Base-by-base conservation (phyloP, 1,140 invertebrate genomes). In the Mactra quadrangularis region DNA sequence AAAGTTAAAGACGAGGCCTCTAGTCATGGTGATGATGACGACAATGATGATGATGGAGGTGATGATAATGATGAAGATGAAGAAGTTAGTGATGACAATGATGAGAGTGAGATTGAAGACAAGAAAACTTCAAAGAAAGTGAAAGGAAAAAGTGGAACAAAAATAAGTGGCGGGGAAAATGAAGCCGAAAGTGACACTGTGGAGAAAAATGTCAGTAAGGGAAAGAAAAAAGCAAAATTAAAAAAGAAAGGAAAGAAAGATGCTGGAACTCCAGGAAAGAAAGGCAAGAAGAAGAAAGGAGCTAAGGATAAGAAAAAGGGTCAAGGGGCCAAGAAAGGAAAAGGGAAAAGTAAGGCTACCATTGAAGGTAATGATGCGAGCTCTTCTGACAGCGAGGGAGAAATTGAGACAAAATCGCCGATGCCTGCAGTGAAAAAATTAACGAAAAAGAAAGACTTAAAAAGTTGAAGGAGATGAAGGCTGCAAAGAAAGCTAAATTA, bases 381-480 rank as follows among this genome's bases (percentile, higher is more conserved):
- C n/a, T n/a, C n/a, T 29, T 11, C 47, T 11, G 60, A 64, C 50
- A 31, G 59, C 64, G 55, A 41, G 6, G 38, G 15, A 41, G 41
- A 62, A 47, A 50, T 22, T 27, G 29, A 27, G 1, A 19, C 38
- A 45, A 59, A 76, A 41, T 60, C 72, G 15, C 55, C 72, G 13
- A 79, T 70, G 52, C 53, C 35, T 13, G 9, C 33, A 11, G 19
- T 6, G 6, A 79, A 79, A 25, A 79, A 79, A 70, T 52, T 79
- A 11, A 53, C 76, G 11, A 79, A 79, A 38, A 79, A 66, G 62
- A 79, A 35, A 68, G 76, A 70, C 38, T 79, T 17, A 68, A 70
- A 33, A 79, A 79, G 45, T 19, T 79, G 31, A 79, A 70, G 45
- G 76, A 79, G 25, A 64, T 64, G 33, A 79, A 79, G 57, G 76